phyloP scores from a whole-genome alignment of 2,888 invertebrate genomes.

The Sinopyrophorus schimmeli region DNA sequence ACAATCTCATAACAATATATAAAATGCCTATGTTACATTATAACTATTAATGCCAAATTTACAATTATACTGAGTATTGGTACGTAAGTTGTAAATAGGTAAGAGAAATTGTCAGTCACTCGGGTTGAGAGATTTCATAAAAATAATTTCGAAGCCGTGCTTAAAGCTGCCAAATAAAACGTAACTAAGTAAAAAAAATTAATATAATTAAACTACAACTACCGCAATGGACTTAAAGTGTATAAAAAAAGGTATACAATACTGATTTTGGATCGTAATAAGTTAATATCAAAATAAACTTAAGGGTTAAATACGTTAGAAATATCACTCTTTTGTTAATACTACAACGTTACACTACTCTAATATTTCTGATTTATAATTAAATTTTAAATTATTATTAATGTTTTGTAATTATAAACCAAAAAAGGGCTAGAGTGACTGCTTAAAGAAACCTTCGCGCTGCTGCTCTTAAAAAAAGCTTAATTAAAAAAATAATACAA shows the following conservation, averaged over 20 bases:
- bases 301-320: conserved; percentile 44
- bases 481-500: conserved; percentile 27
- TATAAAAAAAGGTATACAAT: conserved; percentile 53
- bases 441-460: conserved; percentile 22
- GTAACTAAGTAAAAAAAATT: conserved; percentile 25
- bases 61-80: conserved; percentile 30
- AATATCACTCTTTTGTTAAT: conserved; percentile 56
- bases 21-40: conserved; percentile 33
- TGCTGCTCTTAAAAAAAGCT: conserved; percentile 27
- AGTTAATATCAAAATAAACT: conserved; percentile 44
- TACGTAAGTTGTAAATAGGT: conserved; percentile 27
- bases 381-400: conserved; percentile 15
- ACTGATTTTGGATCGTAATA: conserved; percentile 53
- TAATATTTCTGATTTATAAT: conserved; percentile 29
- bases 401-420: conserved; percentile 24
- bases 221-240: conserved; percentile 39
- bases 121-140: conserved; percentile 17
- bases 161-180: conserved; percentile 42
- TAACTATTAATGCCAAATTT: conserved; percentile 32
- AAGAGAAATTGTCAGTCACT: conserved; percentile 31
- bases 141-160: conserved; percentile 30
- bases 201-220: conserved; percentile 33
- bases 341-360: conserved; percentile 48
- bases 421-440: conserved; percentile 27
- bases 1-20: conserved; percentile 30